A percentile compares a stretch with the other conserved stretches of the same genome.
Conservation (phyloP, 2,113 vertebrate species). For the Laticauda colubrina region DNA sequence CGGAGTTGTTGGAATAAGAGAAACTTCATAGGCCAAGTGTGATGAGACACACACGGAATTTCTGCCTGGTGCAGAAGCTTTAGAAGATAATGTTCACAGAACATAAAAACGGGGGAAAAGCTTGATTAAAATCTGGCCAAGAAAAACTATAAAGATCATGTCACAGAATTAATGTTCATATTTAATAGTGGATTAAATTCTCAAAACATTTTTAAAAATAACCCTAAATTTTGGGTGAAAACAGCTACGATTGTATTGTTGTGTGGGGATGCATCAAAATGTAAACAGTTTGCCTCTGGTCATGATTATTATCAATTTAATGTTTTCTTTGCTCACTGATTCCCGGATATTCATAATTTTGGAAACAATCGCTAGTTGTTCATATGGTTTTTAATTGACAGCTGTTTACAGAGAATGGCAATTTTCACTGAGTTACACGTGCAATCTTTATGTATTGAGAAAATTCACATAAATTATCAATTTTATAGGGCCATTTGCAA, state of each 20-base stretch:
- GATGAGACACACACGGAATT: not conserved
- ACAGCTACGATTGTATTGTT: not conserved
- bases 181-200: not conserved
- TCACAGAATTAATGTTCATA: not conserved
- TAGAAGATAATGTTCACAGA: not conserved
- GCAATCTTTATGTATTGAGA: not conserved
- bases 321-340: not conserved
- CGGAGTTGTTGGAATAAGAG: not conserved
- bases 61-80: not conserved
- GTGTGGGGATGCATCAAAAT: not conserved
- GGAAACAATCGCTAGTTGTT: not conserved
- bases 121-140: not conserved
- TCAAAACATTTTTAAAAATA: not conserved
- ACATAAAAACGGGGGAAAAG: not conserved
- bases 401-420: not conserved
- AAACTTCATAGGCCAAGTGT: not conserved
- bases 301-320: not conserved
- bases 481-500: not conserved
- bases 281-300: not conserved
- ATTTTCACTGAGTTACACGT: not conserved
- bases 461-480: not conserved
- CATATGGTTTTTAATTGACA: not conserved
- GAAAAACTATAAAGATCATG: not conserved
- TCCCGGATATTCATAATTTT: not conserved
- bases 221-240: not conserved